Evolutionary conservation across 2,113 vertebrate genomes (phyloP).

Genomic region (Dromiciops gliroides): DNA sequence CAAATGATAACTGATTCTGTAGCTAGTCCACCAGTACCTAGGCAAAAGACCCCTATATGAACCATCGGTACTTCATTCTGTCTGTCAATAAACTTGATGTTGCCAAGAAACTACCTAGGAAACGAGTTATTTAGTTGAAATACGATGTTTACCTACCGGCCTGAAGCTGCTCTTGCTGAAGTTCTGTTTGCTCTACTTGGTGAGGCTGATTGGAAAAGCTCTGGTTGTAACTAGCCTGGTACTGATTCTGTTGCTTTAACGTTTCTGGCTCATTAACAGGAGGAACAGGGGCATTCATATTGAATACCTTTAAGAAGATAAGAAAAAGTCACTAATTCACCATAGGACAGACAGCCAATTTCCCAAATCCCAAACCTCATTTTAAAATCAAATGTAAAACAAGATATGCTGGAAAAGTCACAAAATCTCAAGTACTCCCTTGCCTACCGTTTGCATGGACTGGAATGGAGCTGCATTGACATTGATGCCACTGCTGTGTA

Average conservation of each 20-base stretch:
- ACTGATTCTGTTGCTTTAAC: conserved; percentile 93
- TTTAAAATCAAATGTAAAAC: conserved; percentile 4
- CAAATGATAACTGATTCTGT: background rate
- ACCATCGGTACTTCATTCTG: background rate
- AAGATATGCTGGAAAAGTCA: background rate
- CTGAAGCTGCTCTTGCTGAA: conserved; percentile 95
- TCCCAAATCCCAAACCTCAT: background rate
- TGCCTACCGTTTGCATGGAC: conserved; percentile 97
- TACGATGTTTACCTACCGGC: conserved; percentile 86
- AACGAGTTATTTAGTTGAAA: conserved; percentile 69
- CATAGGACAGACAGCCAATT: background rate
- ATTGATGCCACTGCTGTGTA: conserved; percentile 97
- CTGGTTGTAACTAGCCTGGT: conserved; percentile 92
- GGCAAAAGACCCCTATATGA: background rate
- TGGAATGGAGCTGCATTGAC: conserved; percentile 99
- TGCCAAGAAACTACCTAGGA: background rate
- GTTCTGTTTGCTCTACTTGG: conserved; percentile 92
- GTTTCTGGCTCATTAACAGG: conserved; percentile 92
- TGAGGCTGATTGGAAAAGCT: conserved; percentile 92
- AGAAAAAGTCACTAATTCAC: conserved; percentile 45
- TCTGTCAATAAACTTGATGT: background rate
- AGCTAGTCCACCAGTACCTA: background rate
- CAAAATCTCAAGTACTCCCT: background rate
- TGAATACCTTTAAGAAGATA: conserved; percentile 91
- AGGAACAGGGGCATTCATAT: conserved; percentile 96